Base-by-base conservation (phyloP, 2,113 vertebrate species). In the Thamnaconus septentrionalis region DNA sequence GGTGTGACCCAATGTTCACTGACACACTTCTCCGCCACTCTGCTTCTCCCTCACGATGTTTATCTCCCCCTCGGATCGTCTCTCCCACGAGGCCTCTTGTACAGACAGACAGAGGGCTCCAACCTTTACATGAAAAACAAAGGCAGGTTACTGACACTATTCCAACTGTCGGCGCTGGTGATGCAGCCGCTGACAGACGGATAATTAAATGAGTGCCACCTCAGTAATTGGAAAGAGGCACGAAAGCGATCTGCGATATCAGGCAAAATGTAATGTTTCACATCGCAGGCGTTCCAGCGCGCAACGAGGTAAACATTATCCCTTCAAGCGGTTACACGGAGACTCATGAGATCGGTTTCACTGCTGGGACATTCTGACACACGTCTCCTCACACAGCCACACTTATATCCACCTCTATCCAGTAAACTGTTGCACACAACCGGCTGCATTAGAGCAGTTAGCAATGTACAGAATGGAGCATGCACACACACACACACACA, bases 1-100 rank as follows among this genome's bases (percentile, higher is more conserved):
- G 62, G 82, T 87, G 90, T 88, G 89, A 90, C 88, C 89, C 86
- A 82, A 82, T 77, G 84, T 85, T 85, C 85, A 88, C 82, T 81
- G 87, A 89, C 88, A 88, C 89, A 89, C 82, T 86, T 88, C 83
- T 82, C 70, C 73, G 31, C 78, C 84, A 71, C 73, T 56, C 70
- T 75, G 31, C 78, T 84, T 71, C 73, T 56, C 78, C 63, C 66
- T 69, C 67, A 53, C n/a, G 40, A 70, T 61, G 81, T 86, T 85
- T 83, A 78, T 85, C 74, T 84, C 72, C 67, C 74, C 49, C 70
- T 73, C 12, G n/a, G 59, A 61, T 66, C 70, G 46, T 69, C 76
- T 78, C 70, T 84, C 81, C 70, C 78, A 51, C 61, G 76, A 79
- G 84, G 69, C 73, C 66, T 31, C 53, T 61, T 67, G 61, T 56